These are phyloP conservation scores for Cepaea nemoralis DNA, from an alignment of 1,140 invertebrate species.

Conservation along the genomic window DNA sequence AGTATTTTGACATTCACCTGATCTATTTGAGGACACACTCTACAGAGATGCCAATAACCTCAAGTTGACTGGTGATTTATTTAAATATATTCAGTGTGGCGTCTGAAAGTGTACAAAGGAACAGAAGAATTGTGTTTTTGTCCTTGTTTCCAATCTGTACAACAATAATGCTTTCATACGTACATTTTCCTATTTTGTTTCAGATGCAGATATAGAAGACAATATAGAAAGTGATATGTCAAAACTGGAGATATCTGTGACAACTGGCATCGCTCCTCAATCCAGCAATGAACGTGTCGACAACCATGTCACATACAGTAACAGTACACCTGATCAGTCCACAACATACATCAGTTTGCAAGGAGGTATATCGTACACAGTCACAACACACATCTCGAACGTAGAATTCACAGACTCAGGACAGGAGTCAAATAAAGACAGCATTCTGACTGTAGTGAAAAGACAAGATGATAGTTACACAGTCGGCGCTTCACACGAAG, in stretches of 20 bases:
- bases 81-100: too few relatives aligned
- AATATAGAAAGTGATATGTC: conserved; percentile 66
- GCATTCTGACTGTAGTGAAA: not conserved
- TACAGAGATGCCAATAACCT: too few relatives aligned
- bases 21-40: too few relatives aligned
- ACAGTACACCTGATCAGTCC: not conserved
- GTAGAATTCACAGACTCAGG: not conserved
- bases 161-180: too few relatives aligned
- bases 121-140: too few relatives aligned
- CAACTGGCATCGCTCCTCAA: not conserved
- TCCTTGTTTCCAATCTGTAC: too few relatives aligned
- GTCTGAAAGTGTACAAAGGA: too few relatives aligned
- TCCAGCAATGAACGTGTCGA: not conserved
- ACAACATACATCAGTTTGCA: not conserved
- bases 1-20: too few relatives aligned
- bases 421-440: not conserved
- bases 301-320: not conserved
- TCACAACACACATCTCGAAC: not conserved
- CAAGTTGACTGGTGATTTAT: too few relatives aligned
- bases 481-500: not conserved
- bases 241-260: conserved; percentile 19
- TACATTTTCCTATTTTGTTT: too few relatives aligned
- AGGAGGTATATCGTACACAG: not conserved
- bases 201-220: conserved; percentile 71
- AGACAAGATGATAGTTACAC: not conserved